Conservation (phyloP, 1,140 invertebrate genomes). For the Manduca sexta region DNA sequence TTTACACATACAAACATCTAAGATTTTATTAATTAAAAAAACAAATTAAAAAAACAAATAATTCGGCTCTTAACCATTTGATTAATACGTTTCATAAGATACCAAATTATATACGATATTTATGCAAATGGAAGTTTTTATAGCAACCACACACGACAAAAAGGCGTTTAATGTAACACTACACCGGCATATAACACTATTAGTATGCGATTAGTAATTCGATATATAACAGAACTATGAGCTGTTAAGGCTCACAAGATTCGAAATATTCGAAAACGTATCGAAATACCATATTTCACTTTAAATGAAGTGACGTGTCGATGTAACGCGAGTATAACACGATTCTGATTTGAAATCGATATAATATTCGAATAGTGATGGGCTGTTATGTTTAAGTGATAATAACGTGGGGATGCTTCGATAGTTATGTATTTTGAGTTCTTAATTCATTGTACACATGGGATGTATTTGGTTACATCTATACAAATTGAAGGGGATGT, state of each 20-base stretch:
- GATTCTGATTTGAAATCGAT: slow-evolving; percentile 9
- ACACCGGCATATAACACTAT: slow-evolving; percentile 37
- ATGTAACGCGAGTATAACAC: slow-evolving; percentile 22
- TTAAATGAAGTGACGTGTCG: slow-evolving; percentile 31
- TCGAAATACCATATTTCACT: slow-evolving; percentile 30
- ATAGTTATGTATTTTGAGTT: no score
- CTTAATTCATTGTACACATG: no score
- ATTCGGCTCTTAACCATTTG: slow-evolving; percentile 48
- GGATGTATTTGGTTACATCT: no score
- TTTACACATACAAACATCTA: not conserved
- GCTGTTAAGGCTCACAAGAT: slow-evolving; percentile 21
- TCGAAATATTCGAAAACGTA: slow-evolving; percentile 22
- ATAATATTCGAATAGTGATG: slow-evolving; percentile 5
- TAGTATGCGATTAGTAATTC: slow-evolving; percentile 50
- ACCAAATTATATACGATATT: slow-evolving; percentile 53
- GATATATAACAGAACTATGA: slow-evolving; percentile 43
- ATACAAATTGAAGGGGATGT: no score
- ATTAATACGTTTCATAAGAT: slow-evolving; percentile 56
- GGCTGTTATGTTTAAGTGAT: no score
- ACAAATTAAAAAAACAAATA: slow-evolving; percentile 19
- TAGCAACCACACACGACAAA: slow-evolving; percentile 54
- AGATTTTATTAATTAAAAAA: not conserved
- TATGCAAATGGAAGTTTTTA: slow-evolving; percentile 54
- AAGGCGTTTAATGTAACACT: slow-evolving; percentile 38
- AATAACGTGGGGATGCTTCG: no score